Percentiles rank a stretch among this genome's conserved stretches.
Evolutionary conservation across 2,113 vertebrate species (phyloP).

Genomic region (Thinocorus orbignyianus): DNA sequence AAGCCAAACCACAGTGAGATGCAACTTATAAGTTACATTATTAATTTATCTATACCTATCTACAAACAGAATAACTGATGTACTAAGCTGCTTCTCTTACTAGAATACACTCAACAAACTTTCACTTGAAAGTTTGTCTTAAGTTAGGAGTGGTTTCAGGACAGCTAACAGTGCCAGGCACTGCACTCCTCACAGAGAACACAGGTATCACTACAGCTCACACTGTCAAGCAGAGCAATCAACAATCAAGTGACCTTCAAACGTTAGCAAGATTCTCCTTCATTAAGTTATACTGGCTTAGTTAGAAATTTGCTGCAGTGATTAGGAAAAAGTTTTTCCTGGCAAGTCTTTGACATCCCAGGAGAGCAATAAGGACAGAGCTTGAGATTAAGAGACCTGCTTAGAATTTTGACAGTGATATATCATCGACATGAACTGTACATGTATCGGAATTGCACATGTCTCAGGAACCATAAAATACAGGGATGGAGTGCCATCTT

Average conservation of each 20-base stretch:
- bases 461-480: background rate
- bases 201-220: background rate
- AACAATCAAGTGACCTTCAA: background rate
- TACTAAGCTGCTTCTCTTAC: background rate
- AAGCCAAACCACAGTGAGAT: background rate
- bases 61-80: constrained; percentile 23
- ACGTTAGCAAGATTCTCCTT: background rate
- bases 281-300: background rate
- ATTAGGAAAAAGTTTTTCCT: background rate
- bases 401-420: background rate
- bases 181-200: background rate
- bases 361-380: background rate
- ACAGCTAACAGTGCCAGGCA: background rate
- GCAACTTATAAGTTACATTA: background rate
- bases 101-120: background rate
- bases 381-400: background rate
- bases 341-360: background rate
- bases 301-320: background rate
- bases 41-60: background rate
- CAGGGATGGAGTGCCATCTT: background rate
- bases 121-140: background rate
- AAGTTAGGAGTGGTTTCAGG: background rate
- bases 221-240: background rate
- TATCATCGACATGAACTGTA: background rate
- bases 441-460: background rate